A percentile compares a stretch with the other conserved stretches of the same genome.
Conservation (phyloP, 2,797 vertebrate genomes). For the Galaxias olidus region DNA sequence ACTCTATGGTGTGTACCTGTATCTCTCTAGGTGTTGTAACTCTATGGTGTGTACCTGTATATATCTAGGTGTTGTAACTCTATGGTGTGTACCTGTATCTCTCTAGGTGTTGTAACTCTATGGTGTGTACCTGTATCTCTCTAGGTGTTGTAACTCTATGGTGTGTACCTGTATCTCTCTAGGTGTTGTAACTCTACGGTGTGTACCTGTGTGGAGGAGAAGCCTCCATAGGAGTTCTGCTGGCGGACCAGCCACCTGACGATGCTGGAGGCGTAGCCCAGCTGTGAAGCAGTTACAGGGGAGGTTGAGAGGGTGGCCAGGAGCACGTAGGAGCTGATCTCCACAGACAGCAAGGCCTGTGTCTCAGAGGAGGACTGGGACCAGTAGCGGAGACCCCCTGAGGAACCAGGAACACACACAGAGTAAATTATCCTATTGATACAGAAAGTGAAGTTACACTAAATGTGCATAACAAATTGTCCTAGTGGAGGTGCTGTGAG, state of each 20-base stretch:
- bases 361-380: slow-evolving; percentile 40
- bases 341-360: slow-evolving; percentile 75
- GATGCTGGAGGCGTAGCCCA: slow-evolving; percentile 65
- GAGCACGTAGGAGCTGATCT: slow-evolving; percentile 80
- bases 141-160: too few relatives aligned
- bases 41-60: too few relatives aligned
- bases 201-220: slow-evolving; percentile 86
- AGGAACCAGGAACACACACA: slow-evolving; percentile 14
- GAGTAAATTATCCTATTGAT: slow-evolving; percentile 52
- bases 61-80: too few relatives aligned
- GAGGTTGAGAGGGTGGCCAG: slow-evolving; percentile 72
- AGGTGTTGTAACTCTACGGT: background rate
- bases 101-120: too few relatives aligned
- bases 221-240: slow-evolving; percentile 81
- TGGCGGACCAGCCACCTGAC: slow-evolving; percentile 79
- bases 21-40: too few relatives aligned
- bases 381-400: slow-evolving; percentile 67
- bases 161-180: too few relatives aligned
- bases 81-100: too few relatives aligned
- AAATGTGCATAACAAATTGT: too few relatives aligned
- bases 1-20: too few relatives aligned
- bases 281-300: slow-evolving; percentile 56
- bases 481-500: background rate
- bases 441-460: too few relatives aligned
- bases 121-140: too few relatives aligned